Conservation (phyloP, 2,888 invertebrate genomes). For the Aspidapion aeneum region DNA sequence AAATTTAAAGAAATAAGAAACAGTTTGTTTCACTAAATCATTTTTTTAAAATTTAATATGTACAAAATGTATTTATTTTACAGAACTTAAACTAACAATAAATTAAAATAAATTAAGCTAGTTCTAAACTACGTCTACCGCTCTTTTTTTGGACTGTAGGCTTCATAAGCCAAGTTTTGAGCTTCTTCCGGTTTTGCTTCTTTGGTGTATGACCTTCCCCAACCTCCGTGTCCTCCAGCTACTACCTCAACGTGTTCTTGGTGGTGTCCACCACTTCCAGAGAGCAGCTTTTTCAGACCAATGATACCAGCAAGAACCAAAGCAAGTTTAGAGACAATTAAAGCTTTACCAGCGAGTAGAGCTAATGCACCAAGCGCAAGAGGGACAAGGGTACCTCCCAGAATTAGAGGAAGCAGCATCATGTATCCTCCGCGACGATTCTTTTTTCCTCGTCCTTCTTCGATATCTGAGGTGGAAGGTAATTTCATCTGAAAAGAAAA, state of each 20-base stretch:
- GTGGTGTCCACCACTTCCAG: constrained; percentile 55
- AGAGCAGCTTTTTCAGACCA: constrained; percentile 77
- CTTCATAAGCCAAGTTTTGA: constrained; percentile 60
- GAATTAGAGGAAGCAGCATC: constrained; percentile 73
- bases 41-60: background rate
- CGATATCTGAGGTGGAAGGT: constrained; percentile 63
- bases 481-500: constrained; percentile 61
- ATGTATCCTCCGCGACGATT: constrained; percentile 71
- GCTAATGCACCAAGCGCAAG: constrained; percentile 80
- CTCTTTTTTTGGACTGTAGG: constrained; percentile 42
- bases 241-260: constrained; percentile 67
- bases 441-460: constrained; percentile 64
- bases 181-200: constrained; percentile 38
- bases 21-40: background rate
- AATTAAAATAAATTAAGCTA: constrained; percentile 40
- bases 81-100: background rate
- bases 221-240: constrained; percentile 62
- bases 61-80: background rate
- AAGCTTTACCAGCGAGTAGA: constrained; percentile 78
- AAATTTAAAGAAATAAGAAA: no score
- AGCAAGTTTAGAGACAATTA: constrained; percentile 81
- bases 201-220: constrained; percentile 61
- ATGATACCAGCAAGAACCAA: constrained; percentile 80
- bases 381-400: constrained; percentile 78
- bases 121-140: constrained; percentile 26